phyloP scores from a whole-genome alignment of 2,888 invertebrate species.

The Andrena camellia region DNA sequence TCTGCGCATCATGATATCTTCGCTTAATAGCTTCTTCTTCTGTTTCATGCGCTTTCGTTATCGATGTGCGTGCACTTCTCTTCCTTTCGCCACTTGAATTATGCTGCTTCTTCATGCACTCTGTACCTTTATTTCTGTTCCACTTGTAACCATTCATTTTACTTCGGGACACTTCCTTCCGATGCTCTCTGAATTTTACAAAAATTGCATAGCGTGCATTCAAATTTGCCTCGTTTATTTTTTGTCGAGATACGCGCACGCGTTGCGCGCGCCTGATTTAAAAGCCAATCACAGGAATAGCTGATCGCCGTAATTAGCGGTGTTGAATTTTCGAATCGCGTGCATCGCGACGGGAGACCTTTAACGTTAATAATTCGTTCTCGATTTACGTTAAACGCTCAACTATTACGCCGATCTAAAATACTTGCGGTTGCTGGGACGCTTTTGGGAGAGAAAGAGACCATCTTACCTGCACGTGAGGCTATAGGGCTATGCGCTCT shows the following conservation, averaged over 20 bases:
- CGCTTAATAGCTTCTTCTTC: conserved; percentile 76
- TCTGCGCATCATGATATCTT: conserved; percentile 77
- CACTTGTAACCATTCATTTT: conserved; percentile 43
- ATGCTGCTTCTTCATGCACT: neutral
- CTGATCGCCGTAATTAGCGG: conserved; percentile 5
- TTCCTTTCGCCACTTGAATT: neutral
- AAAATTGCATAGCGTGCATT: conserved; percentile 14
- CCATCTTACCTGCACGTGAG: conserved; percentile 21
- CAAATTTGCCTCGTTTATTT: conserved; percentile 20
- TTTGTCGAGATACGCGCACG: conserved; percentile 15
- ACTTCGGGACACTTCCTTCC: neutral
- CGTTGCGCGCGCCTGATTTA: conserved; percentile 7
- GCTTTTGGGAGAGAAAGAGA: neutral
- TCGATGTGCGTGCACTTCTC: conserved; percentile 49
- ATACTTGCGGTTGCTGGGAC: conserved; percentile 3
- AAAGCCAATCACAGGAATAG: conserved; percentile 35
- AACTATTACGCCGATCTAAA: neutral
- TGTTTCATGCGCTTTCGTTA: conserved; percentile 72
- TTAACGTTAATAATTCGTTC: conserved; percentile 12
- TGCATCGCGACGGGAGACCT: conserved; percentile 8
- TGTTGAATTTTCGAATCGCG: conserved; percentile 27
- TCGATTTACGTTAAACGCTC: neutral
- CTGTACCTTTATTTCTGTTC: neutral
- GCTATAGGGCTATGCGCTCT: conserved; percentile 1
- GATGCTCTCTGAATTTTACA: neutral